Evolutionary conservation across 2,113 vertebrate genomes (phyloP), one percentile per base, ranked within the genome.

Genomic region (Eonycteris spelaea): DNA sequence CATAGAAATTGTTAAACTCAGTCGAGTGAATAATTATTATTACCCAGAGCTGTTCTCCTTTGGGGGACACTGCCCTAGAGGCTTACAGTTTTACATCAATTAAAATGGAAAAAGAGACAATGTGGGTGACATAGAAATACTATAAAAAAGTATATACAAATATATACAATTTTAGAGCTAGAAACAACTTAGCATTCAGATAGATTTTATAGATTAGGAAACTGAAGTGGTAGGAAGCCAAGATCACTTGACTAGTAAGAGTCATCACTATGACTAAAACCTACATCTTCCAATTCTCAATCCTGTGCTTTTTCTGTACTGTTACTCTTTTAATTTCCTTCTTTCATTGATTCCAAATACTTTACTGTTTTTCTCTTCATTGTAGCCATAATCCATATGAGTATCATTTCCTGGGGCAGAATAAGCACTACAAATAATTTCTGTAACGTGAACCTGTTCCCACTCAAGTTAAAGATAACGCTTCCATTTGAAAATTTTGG

Each of bases 371-470:
- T 91, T 87, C 38, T 94, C 43, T 89, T 90, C 6, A 6, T 57
- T 84, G 45, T 61, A 74, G 38, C 38, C 12, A 1, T 85, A 73
- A 28, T 73, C 77, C 35, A 19, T 55, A 7, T 21, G 19, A 84
- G 13, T 90, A 33, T 90, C 82, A 48, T 55, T 94, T 93, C 59
- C 30, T 94, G 1, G 92, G 48, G 19, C 24, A 95, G 57, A 88
- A 80, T 75, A 82, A 82, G 86, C 61, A 65, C 35, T 96, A 82
- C 82, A 93, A 53, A 89, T 82, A 86, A 43, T 67, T 90, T 95
- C 21, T 91, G 67, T 74, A 92, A 91, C 12, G 85, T 16, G 45
- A 6, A 74, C 13, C 13, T 73, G 86, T 90, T 83, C 21, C 14
- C 13, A 78, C 70, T 95, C 82, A 67, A 67, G 26, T 94, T 94